These are phyloP conservation scores for Sylvilagus floridanus DNA, from an alignment of 2,797 vertebrate species.

Conservation along the genomic window DNA sequence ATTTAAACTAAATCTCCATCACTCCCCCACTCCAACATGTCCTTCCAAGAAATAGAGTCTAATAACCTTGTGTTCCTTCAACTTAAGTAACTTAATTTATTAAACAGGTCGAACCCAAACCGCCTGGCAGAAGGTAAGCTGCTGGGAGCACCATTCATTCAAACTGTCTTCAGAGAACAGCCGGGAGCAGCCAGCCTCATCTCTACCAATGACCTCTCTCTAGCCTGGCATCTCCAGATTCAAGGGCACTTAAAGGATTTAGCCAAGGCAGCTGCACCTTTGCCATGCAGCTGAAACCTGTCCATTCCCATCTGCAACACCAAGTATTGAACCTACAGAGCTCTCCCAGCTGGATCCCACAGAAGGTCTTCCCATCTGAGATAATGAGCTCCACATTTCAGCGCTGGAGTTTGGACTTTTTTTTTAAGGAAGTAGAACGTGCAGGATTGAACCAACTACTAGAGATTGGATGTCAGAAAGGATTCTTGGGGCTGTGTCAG, in stretches of 20 bases:
- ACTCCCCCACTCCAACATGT: background rate
- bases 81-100: slow-evolving; percentile 2
- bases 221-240: background rate
- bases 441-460: background rate
- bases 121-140: background rate
- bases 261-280: background rate
- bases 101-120: slow-evolving; percentile 1
- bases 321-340: background rate
- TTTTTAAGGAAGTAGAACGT: background rate
- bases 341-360: background rate
- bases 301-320: background rate
- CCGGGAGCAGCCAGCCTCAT: background rate
- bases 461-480: background rate
- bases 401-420: background rate
- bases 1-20: slow-evolving; percentile 24
- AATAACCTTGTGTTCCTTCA: background rate
- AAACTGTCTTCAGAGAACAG: slow-evolving; percentile 27
- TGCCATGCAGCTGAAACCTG: background rate
- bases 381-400: background rate
- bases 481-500: background rate
- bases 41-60: slow-evolving; percentile 42
- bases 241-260: background rate
- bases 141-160: background rate
- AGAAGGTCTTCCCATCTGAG: background rate
- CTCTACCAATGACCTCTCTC: background rate